These are phyloP conservation scores for Urosaurus nigricauda DNA, from an alignment of 2,797 vertebrate genomes.

Conservation along the genomic window DNA sequence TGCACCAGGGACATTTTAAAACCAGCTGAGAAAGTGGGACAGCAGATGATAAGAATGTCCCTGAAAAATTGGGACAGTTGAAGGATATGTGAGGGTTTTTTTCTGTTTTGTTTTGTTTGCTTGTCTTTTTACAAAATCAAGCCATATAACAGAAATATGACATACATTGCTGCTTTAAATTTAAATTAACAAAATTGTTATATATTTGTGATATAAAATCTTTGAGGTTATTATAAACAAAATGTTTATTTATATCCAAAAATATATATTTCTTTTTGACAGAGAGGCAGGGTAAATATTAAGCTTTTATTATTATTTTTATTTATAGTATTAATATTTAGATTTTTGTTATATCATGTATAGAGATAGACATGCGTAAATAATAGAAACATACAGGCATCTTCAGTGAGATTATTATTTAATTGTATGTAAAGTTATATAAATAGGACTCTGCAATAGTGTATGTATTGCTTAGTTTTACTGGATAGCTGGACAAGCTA, in stretches of 20 bases:
- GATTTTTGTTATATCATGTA: background rate
- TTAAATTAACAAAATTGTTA: background rate
- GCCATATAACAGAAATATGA: background rate
- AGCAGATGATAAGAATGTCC: no score
- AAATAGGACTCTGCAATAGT: slow-evolving; percentile 14
- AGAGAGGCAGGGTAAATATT: no score
- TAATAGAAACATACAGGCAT: background rate
- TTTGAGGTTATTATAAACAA: background rate
- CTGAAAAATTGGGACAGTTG: no score
- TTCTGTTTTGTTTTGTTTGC: background rate
- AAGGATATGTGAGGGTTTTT: background rate
- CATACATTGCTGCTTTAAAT: background rate
- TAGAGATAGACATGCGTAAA: background rate
- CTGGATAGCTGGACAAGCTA: slow-evolving; percentile 15
- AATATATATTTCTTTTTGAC: no score
- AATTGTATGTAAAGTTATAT: slow-evolving; percentile 19
- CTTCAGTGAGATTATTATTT: slow-evolving; percentile 11
- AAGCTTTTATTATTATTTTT: no score
- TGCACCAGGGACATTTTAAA: no score
- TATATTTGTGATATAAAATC: background rate
- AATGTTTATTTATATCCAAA: background rate
- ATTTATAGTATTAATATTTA: background rate
- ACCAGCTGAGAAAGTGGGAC: no score
- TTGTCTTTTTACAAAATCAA: background rate
- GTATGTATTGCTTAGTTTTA: background rate